phyloP scores from a whole-genome alignment of 2,113 vertebrate genomes.

The Saguinus midas region DNA sequence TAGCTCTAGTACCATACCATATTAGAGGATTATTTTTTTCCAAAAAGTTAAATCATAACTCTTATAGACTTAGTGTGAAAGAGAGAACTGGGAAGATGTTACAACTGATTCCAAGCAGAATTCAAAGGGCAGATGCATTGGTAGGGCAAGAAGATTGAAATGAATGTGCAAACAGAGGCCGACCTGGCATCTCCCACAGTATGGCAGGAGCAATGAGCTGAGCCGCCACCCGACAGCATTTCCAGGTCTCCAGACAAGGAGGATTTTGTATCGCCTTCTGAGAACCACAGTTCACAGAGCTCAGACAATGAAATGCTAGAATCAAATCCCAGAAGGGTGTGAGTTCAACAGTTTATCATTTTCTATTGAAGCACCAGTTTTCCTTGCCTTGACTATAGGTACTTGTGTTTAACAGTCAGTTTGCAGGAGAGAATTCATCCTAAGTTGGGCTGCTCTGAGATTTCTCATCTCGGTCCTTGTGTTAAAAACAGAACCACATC shows the following conservation, averaged over 20 bases:
- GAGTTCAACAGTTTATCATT: neutral
- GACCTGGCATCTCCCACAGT: neutral
- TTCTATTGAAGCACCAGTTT: neutral
- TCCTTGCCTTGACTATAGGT: neutral
- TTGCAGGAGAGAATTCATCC: neutral
- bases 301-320: neutral
- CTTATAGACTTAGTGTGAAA: neutral
- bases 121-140: neutral
- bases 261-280: neutral
- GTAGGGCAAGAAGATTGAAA: neutral
- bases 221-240: neutral
- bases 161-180: neutral
- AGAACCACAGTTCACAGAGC: neutral
- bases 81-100: neutral
- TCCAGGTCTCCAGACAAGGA: neutral
- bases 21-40: neutral
- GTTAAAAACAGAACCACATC: neutral
- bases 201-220: accelerated
- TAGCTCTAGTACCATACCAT: neutral
- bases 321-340: neutral
- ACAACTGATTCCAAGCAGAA: neutral
- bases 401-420: neutral
- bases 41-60: neutral
- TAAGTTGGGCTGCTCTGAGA: neutral
- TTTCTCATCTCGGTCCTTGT: neutral